Evolutionary conservation across 2,113 vertebrate genomes (phyloP), one percentile per base, ranked within the genome.

Genomic region (Hippolais icterina): DNA sequence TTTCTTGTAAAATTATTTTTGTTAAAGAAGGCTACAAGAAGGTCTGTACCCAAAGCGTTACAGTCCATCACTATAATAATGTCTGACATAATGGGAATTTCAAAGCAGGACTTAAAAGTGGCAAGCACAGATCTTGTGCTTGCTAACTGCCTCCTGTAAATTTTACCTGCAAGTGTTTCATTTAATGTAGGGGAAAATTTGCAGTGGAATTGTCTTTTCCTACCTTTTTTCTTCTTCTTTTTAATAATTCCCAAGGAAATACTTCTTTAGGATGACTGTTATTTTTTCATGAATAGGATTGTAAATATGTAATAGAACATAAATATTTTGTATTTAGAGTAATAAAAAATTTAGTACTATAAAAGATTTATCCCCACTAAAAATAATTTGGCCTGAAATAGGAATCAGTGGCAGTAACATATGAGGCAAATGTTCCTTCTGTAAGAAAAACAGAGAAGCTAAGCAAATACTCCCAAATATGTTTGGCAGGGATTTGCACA

Each of bases 261-360:
- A 86, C 39, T 93, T 88, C 69, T 97, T 96, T 94, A 82, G 39
- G 61, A 92, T 94, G 21, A 90, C 68, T 81, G 89, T 90, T 96
- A 92, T 79, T 95, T 83, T 96, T 72, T 92, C 91, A 97, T 97
- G 74, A 96, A 97, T 64, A 44, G n/a, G 79, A 91, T 81, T 91
- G 81, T 95, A 97, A 97, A 96, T 96, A 96, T 87, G 50, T 95
- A 96, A 93, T 93, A 83, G 35, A 93, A 90, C 86, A 93, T 81
- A 94, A 97, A 97, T 95, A 97, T 95, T 97, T 97, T 94, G 91
- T 91, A 93, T 97, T 95, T 96, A 57, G 42, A 84, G 64, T 95
- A 92, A 94, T 96, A 95, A 97, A 97, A 96, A 82, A 95, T 87
- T 95, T 89, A 96, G 75, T 68, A 92, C 85, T 57, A 92, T 94